Base-by-base conservation (phyloP, 2,888 invertebrate genomes). In the Clanis bilineata region DNA sequence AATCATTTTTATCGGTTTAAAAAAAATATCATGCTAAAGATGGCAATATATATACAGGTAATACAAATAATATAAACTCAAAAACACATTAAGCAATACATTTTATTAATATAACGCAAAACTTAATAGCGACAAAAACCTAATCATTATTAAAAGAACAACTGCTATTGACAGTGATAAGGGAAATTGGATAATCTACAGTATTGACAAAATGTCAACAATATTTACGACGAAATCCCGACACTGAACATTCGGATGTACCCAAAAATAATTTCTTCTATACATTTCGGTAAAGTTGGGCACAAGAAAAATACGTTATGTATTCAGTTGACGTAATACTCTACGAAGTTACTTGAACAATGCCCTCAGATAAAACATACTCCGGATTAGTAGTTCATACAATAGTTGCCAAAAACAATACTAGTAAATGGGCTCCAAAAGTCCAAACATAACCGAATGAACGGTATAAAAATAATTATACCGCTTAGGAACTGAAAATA, bases 301-400 rank as follows among this genome's bases (percentile, higher is more conserved):
- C 15, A 28, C 3, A 18, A 15, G 25, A 47, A 25, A 25, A 25
- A 6, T 25, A 47, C 28, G 32, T 51, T 21, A 51, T 18, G 18
- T 51, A 51, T 51, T 51, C 51, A 32, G 51, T 51, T 32, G 18
- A 51, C 51, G 51, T 51, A 51, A 32, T 32, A 18, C 18, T 51
- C 18, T 32, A 51, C 51, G 51, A 18, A 51, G 51, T 51, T 51
- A 10, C 18, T 51, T 32, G 51, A 32, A 32, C 51, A 18, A 32
- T 38, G 60, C 45, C 56, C 58, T 58, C 61, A 58, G 57, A 62
- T 55, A 60, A 57, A 51, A 44, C 36, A 51, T 32, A 18, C 18
- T 25, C 51, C 51, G 10, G 51, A 51, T 51, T 51, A 18, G 18
- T 51, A 18, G 18, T 18, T 18, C 3, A 18, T 18, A 28, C 28